Conservation (phyloP, 2,113 vertebrate genomes). For the Mobula birostris region DNA sequence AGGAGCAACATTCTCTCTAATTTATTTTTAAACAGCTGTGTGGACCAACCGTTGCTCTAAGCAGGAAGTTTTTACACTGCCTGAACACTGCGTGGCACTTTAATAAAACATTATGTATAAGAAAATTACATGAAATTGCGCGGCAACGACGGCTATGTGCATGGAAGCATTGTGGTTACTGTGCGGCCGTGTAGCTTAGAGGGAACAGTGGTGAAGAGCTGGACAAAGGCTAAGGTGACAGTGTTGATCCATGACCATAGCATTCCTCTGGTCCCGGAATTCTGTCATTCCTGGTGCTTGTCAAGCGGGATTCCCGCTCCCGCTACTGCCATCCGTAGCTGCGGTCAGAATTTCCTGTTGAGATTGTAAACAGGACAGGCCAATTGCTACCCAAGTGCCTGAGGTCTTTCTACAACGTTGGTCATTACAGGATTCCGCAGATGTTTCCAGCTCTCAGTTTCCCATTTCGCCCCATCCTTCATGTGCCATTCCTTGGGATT, state of each 20-base stretch:
- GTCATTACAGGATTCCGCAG: too few relatives aligned
- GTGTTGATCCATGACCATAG: background rate
- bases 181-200: too few relatives aligned
- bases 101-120: too few relatives aligned
- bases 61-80: too few relatives aligned
- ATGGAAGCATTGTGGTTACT: too few relatives aligned
- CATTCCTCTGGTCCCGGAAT: background rate
- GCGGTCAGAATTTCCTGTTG: background rate
- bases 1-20: background rate
- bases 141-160: too few relatives aligned
- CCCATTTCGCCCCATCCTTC: background rate
- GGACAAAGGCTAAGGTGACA: background rate
- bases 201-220: background rate
- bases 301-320: background rate
- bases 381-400: background rate
- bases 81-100: too few relatives aligned
- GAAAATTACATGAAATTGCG: too few relatives aligned
- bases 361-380: background rate
- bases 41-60: too few relatives aligned
- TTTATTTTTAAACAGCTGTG: too few relatives aligned
- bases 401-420: background rate
- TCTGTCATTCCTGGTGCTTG: background rate
- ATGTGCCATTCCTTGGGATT: background rate
- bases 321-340: background rate
- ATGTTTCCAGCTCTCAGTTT: background rate